Percentiles rank a stretch among this genome's conserved stretches.
These are phyloP conservation scores for Wasmannia auropunctata DNA, from an alignment of 1,140 invertebrate species.

Conservation along the genomic window DNA sequence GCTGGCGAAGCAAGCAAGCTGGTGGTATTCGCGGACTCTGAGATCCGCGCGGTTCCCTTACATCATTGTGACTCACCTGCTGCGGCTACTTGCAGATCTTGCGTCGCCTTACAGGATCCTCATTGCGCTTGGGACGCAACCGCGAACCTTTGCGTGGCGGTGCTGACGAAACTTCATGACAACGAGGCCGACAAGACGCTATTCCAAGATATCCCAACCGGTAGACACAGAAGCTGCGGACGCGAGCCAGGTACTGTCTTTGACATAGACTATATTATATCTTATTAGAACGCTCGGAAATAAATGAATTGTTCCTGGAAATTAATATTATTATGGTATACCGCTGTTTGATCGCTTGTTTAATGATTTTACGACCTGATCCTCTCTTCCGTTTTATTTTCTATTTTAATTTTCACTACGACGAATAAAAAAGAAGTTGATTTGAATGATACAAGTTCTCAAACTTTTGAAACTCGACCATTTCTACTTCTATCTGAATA, in stretches of 20 bases:
- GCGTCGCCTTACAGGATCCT: conserved; percentile 97
- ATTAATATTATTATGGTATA: neutral
- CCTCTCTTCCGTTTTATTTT: conserved; percentile 55
- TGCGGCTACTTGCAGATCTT: conserved; percentile 89
- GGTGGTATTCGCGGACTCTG: conserved; percentile 95
- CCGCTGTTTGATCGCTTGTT: neutral
- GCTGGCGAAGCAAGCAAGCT: conserved; percentile 88
- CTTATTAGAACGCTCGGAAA: neutral
- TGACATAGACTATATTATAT: neutral
- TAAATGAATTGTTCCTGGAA: neutral
- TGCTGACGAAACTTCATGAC: conserved; percentile 88
- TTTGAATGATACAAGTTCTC: neutral
- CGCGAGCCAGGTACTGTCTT: conserved; percentile 83
- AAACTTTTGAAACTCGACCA: neutral
- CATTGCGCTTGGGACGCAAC: conserved; percentile 98
- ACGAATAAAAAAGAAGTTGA: neutral
- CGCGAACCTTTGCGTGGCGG: conserved; percentile 90
- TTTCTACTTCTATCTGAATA: conserved; percentile 8
- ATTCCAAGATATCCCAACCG: conserved; percentile 90
- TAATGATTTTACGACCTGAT: conserved; percentile 29
- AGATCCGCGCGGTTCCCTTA: conserved; percentile 94
- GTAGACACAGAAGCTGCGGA: conserved; percentile 89
- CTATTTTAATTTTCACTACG: neutral
- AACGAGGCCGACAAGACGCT: conserved; percentile 88
- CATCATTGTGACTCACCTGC: conserved; percentile 90